Base-by-base conservation (phyloP, 1,140 invertebrate genomes). In the Cephus cinctus region DNA sequence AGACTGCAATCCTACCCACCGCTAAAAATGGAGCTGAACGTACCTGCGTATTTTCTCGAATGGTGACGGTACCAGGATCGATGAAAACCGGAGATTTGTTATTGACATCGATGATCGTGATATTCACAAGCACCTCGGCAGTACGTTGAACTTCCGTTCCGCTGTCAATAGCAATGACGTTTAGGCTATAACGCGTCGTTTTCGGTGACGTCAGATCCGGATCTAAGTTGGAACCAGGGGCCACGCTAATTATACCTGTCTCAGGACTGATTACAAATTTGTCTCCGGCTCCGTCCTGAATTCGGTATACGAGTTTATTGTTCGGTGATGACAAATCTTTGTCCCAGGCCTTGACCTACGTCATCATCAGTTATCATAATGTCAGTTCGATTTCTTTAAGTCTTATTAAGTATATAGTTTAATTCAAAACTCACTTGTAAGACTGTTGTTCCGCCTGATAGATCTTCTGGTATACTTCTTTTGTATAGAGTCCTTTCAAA, bases 211-310 rank as follows among this genome's bases (percentile, higher is more conserved):
- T 89, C n/a, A 85, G 77, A 75, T 95, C 92, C 0, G 90, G 91
- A 79, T 98, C 94, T 31, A 98, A 81, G 52, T 83, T 86, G 0
- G 93, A 92, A 0, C 91, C 94, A 8, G 83, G 78, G 0, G 94
- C 89, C 0, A 96, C 87, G n/a, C 84, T 84, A 22, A 98, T 87
- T 0, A 88, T 78, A 0, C 94, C 94, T 1, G 82, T 84, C 57
- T 87, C 85, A 0, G 90, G 81, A 60, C 90, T 87, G 6, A 97
- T 92, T 0, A 91, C 83, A 72, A 98, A 98, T 76, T 96, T 97
- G 65, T 96, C 94, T 18, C 84, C 83, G 2, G 90, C 90, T 4
- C 94, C 94, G 48, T 81, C 82, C 64, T 89, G 84, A 35, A 98
- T 92, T 51, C 91, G 81, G 69, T 97, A 96, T 3, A 92, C 88